These are phyloP conservation scores for Empidonax traillii DNA, from an alignment of 2,113 vertebrate species.

Conservation along the genomic window DNA sequence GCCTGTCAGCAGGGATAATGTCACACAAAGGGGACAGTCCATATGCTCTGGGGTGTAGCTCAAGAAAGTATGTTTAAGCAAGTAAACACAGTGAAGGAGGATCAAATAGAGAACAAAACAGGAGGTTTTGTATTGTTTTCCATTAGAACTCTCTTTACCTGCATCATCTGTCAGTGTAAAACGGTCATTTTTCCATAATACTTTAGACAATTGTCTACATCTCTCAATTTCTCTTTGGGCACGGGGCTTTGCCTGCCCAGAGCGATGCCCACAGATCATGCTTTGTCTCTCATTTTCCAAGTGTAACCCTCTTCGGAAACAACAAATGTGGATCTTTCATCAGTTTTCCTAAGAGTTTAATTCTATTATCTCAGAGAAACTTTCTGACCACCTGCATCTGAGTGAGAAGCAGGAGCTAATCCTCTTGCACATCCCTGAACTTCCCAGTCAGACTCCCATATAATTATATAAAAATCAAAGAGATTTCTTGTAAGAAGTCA, in stretches of 20 bases:
- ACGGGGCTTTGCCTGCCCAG: neutral
- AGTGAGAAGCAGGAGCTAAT: neutral
- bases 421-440: neutral
- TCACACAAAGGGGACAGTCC: neutral
- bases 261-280: too few relatives aligned
- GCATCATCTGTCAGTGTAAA: neutral
- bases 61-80: neutral
- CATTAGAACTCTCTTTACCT: neutral
- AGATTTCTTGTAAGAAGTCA: neutral
- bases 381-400: neutral
- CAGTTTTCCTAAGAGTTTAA: neutral
- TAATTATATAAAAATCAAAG: neutral
- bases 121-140: neutral
- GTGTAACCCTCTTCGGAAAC: neutral
- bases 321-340: neutral
- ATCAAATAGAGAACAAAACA: neutral
- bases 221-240: neutral
- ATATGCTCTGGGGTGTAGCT: neutral
- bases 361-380: neutral
- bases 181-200: neutral
- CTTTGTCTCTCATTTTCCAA: neutral
- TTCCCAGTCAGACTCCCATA: neutral
- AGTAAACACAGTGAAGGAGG: neutral
- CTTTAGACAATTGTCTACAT: neutral
- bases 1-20: neutral